Percentiles rank a stretch among this genome's conserved stretches.
Evolutionary conservation across 2,888 invertebrate species (phyloP).

Genomic region (Thysanoteuthis rhombus): DNA sequence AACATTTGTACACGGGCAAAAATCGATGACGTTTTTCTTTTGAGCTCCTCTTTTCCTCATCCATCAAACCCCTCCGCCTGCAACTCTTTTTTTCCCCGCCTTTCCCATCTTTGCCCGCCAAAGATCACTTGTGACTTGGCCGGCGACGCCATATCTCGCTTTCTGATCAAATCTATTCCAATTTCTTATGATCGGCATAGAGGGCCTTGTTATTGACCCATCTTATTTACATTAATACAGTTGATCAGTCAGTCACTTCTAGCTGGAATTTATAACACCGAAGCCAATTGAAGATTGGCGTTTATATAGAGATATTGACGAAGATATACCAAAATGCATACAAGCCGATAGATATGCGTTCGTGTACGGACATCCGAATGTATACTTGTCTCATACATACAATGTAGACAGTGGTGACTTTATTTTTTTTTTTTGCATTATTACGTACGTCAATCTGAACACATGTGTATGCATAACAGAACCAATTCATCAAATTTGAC

Average conservation of each 20-base stretch:
- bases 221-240: background rate
- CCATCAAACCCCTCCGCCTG: background rate
- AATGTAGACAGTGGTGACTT: background rate
- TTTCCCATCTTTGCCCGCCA: background rate
- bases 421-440: background rate
- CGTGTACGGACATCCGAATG: background rate
- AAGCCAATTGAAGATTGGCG: background rate
- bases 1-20: background rate
- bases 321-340: background rate
- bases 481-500: too few relatives aligned
- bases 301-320: background rate
- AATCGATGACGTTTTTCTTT: background rate
- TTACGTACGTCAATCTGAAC: too few relatives aligned
- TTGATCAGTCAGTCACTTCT: background rate
- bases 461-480: too few relatives aligned
- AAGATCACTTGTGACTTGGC: background rate
- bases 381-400: background rate
- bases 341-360: background rate
- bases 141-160: background rate
- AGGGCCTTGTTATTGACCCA: background rate
- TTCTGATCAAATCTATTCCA: background rate
- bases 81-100: too few relatives aligned
- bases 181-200: background rate
- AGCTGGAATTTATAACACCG: background rate
- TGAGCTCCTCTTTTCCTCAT: background rate